These are phyloP conservation scores for Trididemnum clinides DNA, from an alignment of 23 tunicate genomes.

Conservation along the genomic window DNA sequence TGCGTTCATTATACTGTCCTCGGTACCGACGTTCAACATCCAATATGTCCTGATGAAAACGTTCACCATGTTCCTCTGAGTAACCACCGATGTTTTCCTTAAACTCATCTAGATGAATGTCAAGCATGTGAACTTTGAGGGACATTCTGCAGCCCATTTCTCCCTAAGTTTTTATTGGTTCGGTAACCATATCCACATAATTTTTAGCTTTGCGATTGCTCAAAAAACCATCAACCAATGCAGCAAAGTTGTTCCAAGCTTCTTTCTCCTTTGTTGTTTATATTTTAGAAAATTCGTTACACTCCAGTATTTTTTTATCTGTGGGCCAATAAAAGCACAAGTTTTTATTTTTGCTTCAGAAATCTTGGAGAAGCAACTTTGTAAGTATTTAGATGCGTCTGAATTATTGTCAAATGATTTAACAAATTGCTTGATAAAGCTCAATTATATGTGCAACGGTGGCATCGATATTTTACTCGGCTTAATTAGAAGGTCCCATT, in stretches of 20 bases:
- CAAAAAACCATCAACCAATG: conserved; percentile 2
- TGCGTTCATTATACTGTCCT: too few relatives aligned
- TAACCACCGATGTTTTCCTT: too few relatives aligned
- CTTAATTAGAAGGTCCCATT: conserved; percentile 15
- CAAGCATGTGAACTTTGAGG: too few relatives aligned
- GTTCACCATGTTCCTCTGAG: too few relatives aligned
- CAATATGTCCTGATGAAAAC: too few relatives aligned
- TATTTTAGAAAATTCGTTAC: conserved; percentile 6
- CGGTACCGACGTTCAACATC: too few relatives aligned
- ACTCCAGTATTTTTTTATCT: conserved; percentile 29
- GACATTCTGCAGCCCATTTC: too few relatives aligned
- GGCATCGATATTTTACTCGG: conserved; percentile 33
- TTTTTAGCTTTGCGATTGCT: too few relatives aligned
- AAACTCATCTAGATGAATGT: too few relatives aligned
- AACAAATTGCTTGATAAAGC: conserved; percentile 31
- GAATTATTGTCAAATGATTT: conserved; percentile 22
- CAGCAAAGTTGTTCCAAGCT: conserved; percentile 33
- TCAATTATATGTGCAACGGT: conserved; percentile 30
- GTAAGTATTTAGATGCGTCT: conserved; percentile 22
- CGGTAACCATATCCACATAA: too few relatives aligned
- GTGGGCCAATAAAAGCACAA: conserved; percentile 17
- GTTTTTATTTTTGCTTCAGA: conserved; percentile 41
- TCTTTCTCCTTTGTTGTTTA: conserved; percentile 2
- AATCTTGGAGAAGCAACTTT: conserved; percentile 12
- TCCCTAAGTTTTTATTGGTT: too few relatives aligned